Evolutionary conservation across 2,888 invertebrate species (phyloP), one percentile per base, ranked within the genome.

Genomic region (Diadegma fenestrale): DNA sequence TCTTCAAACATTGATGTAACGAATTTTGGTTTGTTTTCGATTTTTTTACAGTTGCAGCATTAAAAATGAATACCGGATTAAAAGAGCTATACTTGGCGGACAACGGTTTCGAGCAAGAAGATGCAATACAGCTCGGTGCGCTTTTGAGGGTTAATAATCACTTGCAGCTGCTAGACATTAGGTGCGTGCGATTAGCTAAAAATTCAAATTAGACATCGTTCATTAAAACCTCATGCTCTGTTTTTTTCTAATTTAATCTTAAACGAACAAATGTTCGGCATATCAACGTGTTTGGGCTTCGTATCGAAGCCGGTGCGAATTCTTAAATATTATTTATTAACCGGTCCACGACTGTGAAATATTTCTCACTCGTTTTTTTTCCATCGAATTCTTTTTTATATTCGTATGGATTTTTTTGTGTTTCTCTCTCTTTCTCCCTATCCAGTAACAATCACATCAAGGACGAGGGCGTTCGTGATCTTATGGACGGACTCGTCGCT

Each of bases 51-150:
- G 98, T 97, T 91, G 96, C 96, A 91, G 97, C 97, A 6, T 94
- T 98, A 43, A 97, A 97, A 91, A 95, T 96, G 89, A 98, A 98
- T 94, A 95, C 95, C 54, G 96, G 96, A 1, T 94, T 97, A 71
- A 96, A 96, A 84, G 98, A 98, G 94, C 95, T 98, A 72, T 97
- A 98, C 91, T 94, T 98, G 85, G 97, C 97, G 63, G 97, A 98
- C 94, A 98, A 98, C 93, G 95, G 96, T 84, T 95, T 98, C 87
- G 95, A 95, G 73, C 94, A 96, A 37, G 94, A 95, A 41, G 98
- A 98, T 94, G 98, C 98, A 17, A 95, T 96, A 81, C 97, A 97
- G 89, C 94, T 98, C 26, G 97, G 96, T 63, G 96, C 96, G 72
- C 94, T 98, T 90, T 95, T 98, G 84, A 95, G 96, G 87, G 95